These are phyloP conservation scores for Tipula unca DNA, from an alignment of 2,888 invertebrate genomes.

Conservation along the genomic window DNA sequence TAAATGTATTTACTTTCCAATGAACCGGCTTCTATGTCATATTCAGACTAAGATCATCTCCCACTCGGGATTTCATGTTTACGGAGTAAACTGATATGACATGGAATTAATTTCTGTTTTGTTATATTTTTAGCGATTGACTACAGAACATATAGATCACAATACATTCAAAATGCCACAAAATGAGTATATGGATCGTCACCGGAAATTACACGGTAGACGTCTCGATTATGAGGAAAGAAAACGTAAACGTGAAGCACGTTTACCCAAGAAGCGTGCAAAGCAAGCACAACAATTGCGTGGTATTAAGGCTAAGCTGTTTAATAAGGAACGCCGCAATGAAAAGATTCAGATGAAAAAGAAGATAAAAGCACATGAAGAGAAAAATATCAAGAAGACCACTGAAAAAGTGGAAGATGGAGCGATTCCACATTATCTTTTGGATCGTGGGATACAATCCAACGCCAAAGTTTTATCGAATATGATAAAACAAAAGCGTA, in stretches of 20 bases:
- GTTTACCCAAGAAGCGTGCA: constrained; percentile 85
- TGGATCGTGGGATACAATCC: constrained; percentile 92
- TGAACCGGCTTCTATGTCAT: not conserved
- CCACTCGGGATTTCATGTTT: constrained; percentile 9
- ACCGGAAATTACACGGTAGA: constrained; percentile 91
- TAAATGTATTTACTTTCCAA: not conserved
- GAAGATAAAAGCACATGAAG: constrained; percentile 95
- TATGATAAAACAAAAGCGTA: constrained; percentile 98
- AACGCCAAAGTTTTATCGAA: constrained; percentile 94
- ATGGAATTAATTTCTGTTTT: not conserved
- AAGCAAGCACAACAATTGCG: constrained; percentile 85
- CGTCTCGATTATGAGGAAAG: constrained; percentile 96
- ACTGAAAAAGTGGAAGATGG: constrained; percentile 80
- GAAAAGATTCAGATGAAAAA: constrained; percentile 99
- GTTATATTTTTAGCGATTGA: not conserved
- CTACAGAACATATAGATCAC: not conserved
- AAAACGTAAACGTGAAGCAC: constrained; percentile 90
- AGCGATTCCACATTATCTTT: constrained; percentile 90
- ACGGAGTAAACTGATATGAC: not conserved
- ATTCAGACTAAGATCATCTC: not conserved
- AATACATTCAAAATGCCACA: constrained; percentile 67
- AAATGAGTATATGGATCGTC: constrained; percentile 99
- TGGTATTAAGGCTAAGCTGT: constrained; percentile 95
- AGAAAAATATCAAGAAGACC: constrained; percentile 81
- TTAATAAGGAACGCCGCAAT: constrained; percentile 90